phyloP scores from a whole-genome alignment of 2,797 vertebrate genomes.

The Cyprinodon diabolis region DNA sequence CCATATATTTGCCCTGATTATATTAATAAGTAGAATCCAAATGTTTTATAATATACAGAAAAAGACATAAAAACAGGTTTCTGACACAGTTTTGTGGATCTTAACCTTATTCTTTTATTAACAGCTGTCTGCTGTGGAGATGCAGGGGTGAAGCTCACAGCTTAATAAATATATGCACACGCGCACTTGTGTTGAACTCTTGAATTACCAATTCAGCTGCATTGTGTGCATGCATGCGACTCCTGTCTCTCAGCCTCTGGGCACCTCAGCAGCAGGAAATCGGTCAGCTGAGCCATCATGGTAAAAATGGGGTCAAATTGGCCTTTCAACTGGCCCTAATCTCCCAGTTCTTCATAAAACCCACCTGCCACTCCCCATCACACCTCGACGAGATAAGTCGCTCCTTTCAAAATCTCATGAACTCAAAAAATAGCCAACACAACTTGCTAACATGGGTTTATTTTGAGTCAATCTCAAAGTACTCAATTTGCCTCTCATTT shows the following conservation, averaged over 20 bases:
- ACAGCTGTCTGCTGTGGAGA: background rate
- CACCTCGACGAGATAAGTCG: slow-evolving; percentile 48
- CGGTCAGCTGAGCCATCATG: slow-evolving; percentile 63
- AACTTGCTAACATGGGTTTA: slow-evolving; percentile 8
- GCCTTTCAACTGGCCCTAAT: slow-evolving; percentile 76
- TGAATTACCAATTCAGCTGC: slow-evolving; percentile 37
- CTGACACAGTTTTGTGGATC: background rate
- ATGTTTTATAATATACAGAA: too few relatives aligned
- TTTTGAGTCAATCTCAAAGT: slow-evolving; percentile 12
- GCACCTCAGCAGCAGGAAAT: slow-evolving; percentile 63
- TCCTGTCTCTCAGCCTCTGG: slow-evolving; percentile 43
- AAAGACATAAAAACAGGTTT: background rate
- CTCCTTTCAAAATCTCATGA: slow-evolving; percentile 70
- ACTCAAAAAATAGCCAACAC: slow-evolving; percentile 59
- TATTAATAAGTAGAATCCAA: too few relatives aligned
- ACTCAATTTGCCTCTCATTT: slow-evolving; percentile 20
- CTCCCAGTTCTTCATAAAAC: slow-evolving; percentile 76
- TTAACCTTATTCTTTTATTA: background rate
- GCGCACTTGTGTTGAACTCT: slow-evolving; percentile 25
- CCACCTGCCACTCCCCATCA: slow-evolving; percentile 39
- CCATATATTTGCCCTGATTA: too few relatives aligned
- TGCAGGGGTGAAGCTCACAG: background rate
- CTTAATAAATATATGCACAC: slow-evolving; percentile 20
- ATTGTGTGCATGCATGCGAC: slow-evolving; percentile 28
- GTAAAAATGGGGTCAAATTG: slow-evolving; percentile 81